Evolutionary conservation across 2,888 invertebrate species (phyloP), one percentile per base, ranked within the genome.

Genomic region (Clostera curtula): DNA sequence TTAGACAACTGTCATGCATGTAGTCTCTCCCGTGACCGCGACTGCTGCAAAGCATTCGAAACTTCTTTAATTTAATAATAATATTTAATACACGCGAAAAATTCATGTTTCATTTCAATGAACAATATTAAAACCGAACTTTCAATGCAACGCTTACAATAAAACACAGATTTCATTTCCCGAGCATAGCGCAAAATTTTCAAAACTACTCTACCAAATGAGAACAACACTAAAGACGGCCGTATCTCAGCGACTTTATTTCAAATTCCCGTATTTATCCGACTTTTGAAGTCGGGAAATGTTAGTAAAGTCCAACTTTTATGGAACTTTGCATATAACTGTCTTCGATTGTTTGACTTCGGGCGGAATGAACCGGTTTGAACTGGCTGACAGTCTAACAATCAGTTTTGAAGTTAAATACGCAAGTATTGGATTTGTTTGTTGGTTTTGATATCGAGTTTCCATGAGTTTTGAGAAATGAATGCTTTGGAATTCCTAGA

Each of bases 271-370:
- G 27, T 51, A 50, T 55, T 54, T 49, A 52, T 43, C 47, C 47
- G 53, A 53, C 41, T 36, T 22, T 43, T 44, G 43, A 41, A 32
- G 43, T 45, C 27, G 22, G 35, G 54, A 53, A 57, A 56, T 64
- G 57, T 60, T 59, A 45, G 52, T n/a, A 8, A 13, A 22, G 13
- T 13, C 6, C 22, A 6, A 2, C 5, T 6, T 9, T 9, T 15
- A 10, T 2, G 23, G 10, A 23, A 22, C 13, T 15, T 7, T 2
- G 13, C 3, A 33, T 25, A 43, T 36, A 36, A 46, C 40, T 50
- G 44, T 50, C 42, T 56, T 55, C 56, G 50, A 55, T 42, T 58
- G 58, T 27, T 26, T 29, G 51, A 46, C 45, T 10, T 30, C 31
- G 45, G 47, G 34, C 55, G 46, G 49, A 52, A 49, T 30, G 38